These are phyloP conservation scores for Amblyjoppa fuscipennis DNA, from an alignment of 2,888 invertebrate species.

Conservation along the genomic window DNA sequence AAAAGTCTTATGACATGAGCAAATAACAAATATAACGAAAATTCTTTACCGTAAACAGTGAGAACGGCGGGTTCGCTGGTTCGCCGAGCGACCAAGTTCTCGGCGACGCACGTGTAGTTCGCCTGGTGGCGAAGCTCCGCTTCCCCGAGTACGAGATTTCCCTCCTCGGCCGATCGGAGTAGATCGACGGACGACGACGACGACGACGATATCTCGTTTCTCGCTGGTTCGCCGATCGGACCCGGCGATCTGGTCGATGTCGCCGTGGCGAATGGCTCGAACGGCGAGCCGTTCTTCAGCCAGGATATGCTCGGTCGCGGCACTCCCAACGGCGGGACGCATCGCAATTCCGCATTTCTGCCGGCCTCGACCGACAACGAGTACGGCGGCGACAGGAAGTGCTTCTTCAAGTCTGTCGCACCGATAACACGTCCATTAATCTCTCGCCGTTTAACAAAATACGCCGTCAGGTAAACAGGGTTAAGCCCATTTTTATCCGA, in stretches of 20 bases:
- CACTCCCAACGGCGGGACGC: slow-evolving; percentile 93
- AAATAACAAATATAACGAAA: too few species aligned
- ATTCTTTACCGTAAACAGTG: slow-evolving; percentile 92
- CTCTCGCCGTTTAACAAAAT: not conserved
- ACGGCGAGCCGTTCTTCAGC: slow-evolving; percentile 91
- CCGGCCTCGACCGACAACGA: slow-evolving; percentile 92
- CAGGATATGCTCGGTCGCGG: slow-evolving; percentile 94
- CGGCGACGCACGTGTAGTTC: slow-evolving; percentile 97
- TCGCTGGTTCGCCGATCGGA: slow-evolving; percentile 61
- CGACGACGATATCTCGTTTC: slow-evolving; percentile 81
- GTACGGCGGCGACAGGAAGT: slow-evolving; percentile 93
- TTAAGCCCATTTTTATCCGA: not conserved
- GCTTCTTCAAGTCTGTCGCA: slow-evolving; percentile 93
- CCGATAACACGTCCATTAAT: slow-evolving; percentile 66
- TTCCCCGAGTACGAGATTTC: slow-evolving; percentile 93
- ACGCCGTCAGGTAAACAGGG: not conserved
- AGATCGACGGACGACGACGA: slow-evolving; percentile 87
- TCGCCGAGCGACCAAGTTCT: slow-evolving; percentile 94
- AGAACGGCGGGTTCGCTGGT: slow-evolving; percentile 93
- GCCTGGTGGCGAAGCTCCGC: slow-evolving; percentile 92
- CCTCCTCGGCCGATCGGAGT: slow-evolving; percentile 89
- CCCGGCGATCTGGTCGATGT: slow-evolving; percentile 52
- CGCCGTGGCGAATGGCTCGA: slow-evolving; percentile 88
- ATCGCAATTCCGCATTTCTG: slow-evolving; percentile 92
- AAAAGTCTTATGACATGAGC: too few species aligned